Conservation (phyloP, 2,797 vertebrate genomes). For the Loriculus beryllinus region DNA sequence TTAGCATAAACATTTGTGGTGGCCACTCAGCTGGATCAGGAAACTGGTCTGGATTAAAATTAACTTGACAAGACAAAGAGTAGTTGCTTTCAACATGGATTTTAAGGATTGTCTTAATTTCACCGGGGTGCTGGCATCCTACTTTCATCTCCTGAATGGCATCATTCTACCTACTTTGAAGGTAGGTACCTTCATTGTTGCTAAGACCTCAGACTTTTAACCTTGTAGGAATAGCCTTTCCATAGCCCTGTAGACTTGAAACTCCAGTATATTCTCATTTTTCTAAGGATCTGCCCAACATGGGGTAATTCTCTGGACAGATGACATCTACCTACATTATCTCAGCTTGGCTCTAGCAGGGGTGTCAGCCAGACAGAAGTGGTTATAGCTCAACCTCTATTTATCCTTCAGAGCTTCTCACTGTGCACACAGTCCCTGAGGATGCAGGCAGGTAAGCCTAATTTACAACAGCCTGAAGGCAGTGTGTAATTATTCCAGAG, state of each 20-base stretch:
- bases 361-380: background rate
- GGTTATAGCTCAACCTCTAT: background rate
- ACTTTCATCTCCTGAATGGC: background rate
- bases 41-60: background rate
- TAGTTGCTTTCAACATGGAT: background rate
- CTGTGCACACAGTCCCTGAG: background rate
- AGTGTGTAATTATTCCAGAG: background rate
- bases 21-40: background rate
- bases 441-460: background rate
- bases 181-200: background rate
- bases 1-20: background rate
- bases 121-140: background rate
- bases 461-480: background rate
- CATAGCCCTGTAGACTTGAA: background rate
- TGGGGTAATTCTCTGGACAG: background rate
- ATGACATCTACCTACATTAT: background rate
- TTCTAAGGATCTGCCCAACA: background rate
- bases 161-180: background rate
- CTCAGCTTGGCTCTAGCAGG: background rate
- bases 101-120: background rate
- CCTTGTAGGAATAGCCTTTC: background rate
- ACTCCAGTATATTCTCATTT: background rate
- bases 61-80: background rate
- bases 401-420: background rate
- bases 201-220: background rate